Conservation (phyloP, 2,888 invertebrate species). For the Peribatodes rhomboidaria region DNA sequence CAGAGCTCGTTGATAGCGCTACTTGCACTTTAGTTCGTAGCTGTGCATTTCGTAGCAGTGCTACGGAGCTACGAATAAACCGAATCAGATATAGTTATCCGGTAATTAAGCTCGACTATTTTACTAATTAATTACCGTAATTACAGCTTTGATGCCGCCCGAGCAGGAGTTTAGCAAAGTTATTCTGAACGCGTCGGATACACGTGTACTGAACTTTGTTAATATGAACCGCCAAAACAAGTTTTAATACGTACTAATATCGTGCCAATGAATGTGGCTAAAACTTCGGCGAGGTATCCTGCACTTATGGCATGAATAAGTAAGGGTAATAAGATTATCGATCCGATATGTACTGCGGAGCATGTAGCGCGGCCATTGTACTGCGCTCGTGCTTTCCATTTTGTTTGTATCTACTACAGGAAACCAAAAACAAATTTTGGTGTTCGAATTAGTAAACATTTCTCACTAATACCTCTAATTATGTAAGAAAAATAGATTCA, state of each 20-base stretch:
- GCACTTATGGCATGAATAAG: constrained; percentile 39
- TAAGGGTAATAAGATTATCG: constrained; percentile 42
- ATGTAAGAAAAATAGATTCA: too few species aligned
- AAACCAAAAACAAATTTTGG: neutral
- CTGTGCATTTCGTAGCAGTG: constrained; percentile 15
- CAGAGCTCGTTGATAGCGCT: neutral
- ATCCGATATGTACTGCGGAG: constrained; percentile 38
- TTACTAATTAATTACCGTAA: constrained; percentile 35
- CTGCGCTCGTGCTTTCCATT: neutral
- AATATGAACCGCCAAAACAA: constrained; percentile 24
- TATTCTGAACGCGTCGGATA: constrained; percentile 34
- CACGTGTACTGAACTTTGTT: constrained; percentile 33
- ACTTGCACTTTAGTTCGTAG: constrained; percentile 4
- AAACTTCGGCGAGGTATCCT: constrained; percentile 31
- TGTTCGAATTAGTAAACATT: neutral
- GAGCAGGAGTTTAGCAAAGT: constrained; percentile 27
- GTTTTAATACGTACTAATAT: constrained; percentile 17
- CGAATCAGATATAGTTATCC: constrained; percentile 18
- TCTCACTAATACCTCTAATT: too few species aligned
- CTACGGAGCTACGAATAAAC: constrained; percentile 17
- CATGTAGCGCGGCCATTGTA: constrained; percentile 28
- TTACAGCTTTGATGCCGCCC: constrained; percentile 31
- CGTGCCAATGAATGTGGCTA: constrained; percentile 25
- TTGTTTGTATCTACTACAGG: neutral
- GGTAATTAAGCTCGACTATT: constrained; percentile 33